Base-by-base conservation (phyloP, 2,797 vertebrate genomes). In the Heteromormyrus szaboi region DNA sequence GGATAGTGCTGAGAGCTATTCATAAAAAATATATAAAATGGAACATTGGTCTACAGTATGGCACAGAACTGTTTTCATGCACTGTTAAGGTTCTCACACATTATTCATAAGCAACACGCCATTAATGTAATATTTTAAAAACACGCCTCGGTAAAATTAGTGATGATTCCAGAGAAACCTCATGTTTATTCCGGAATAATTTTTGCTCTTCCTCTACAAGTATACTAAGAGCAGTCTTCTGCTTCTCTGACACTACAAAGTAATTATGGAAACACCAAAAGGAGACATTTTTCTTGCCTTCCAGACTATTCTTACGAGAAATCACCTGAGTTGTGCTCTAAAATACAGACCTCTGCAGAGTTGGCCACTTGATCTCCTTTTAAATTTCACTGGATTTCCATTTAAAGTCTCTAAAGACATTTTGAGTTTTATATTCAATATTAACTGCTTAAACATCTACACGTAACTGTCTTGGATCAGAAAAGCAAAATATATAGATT, bases 11-110 rank as follows among this genome's bases (percentile, higher is more conserved):
- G 56, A 89, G 85, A 90, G 83, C 90, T 90, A 89, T 88, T 90
- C 37, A 68, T 79, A 89, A 92, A 90, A 76, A 41, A 89, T 59
- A 87, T 76, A 86, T 68, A 89, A 84, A 91, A 87, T 86, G 89
- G 65, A 90, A 9, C 90, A 88, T 90, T 88, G 90, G 76, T 59
- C 86, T 29, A 51, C 87, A 62, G 53, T 59, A 89, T 54, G 85
- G 79, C 88, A 51, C 59, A 65, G 88, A 87, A 54, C 37, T 90
- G 84, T 25, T 86, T 86, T 54, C 12, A 89, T 87, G 51, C 79
- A 48, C 59, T 37, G 84, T 68, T 56, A 88, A 54, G 29, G 19
- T 14, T 84, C 8, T 48, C 41, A 25, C 46, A 50, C 22, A 84
- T 50, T 84, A 50, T 84, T 84, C 19, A 44, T 50, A 25, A 48